Conservation (phyloP, 2,113 vertebrate species). For the Festucalex cinctus region DNA sequence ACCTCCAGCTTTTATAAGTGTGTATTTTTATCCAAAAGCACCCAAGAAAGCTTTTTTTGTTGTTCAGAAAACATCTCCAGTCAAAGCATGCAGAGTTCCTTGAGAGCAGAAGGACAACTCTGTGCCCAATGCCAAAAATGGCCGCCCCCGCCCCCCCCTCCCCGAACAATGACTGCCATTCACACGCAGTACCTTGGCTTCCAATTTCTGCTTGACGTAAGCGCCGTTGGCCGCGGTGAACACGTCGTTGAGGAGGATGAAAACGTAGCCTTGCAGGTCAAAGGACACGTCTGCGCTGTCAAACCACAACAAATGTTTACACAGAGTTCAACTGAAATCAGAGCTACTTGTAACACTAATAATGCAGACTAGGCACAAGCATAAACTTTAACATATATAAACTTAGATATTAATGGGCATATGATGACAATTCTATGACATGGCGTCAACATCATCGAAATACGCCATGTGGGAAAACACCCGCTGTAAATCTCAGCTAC, state of each 20-base stretch:
- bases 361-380: too few species aligned
- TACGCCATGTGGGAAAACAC: neutral
- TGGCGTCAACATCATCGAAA: too few species aligned
- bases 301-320: too few species aligned
- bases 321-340: too few species aligned
- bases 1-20: too few species aligned
- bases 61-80: neutral
- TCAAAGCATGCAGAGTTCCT: neutral
- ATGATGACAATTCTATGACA: too few species aligned
- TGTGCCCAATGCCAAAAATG: slow-evolving; percentile 5
- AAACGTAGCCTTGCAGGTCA: slow-evolving; percentile 90
- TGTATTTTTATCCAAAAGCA: neutral
- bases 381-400: too few species aligned
- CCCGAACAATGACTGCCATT: slow-evolving; percentile 46
- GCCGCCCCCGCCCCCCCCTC: slow-evolving; percentile 4
- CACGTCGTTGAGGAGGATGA: slow-evolving; percentile 91
- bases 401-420: too few species aligned
- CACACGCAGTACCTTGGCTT: slow-evolving; percentile 83
- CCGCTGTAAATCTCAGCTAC: too few species aligned
- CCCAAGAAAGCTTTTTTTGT: neutral
- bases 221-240: slow-evolving; percentile 96
- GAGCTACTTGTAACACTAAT: too few species aligned
- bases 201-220: slow-evolving; percentile 96
- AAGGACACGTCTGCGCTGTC: slow-evolving; percentile 90
- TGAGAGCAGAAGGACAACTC: slow-evolving; percentile 28